Evolutionary conservation across 2,113 vertebrate species (phyloP).

Genomic region (Petaurus breviceps): DNA sequence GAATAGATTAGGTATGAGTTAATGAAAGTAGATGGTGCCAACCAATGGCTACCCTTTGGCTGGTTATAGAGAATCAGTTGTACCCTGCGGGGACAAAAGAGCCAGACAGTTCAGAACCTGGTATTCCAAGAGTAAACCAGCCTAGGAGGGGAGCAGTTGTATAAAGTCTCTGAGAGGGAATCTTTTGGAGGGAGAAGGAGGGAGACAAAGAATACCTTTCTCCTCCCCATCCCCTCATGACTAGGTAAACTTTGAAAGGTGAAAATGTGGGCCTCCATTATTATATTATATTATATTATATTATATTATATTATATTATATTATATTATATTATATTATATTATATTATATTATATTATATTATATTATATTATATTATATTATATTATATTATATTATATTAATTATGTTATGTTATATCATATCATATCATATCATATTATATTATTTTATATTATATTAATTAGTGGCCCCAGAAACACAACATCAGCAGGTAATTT

Average conservation of each 20-base stretch:
- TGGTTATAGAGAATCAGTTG: neutral
- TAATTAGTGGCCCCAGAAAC: neutral
- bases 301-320: no score
- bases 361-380: no score
- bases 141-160: no score
- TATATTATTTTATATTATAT: no score
- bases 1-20: neutral
- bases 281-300: no score
- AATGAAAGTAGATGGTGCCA: neutral
- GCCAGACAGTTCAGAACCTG: neutral
- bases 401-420: neutral
- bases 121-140: neutral
- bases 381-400: no score
- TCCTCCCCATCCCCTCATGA: neutral
- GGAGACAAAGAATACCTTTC: neutral
- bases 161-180: neutral
- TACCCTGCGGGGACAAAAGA: neutral
- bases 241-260: neutral
- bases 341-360: no score
- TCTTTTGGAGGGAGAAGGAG: neutral
- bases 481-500: neutral
- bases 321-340: no score
- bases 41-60: neutral
- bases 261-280: neutral
- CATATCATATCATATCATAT: no score